Conservation (phyloP, 1,140 invertebrate species). For the Eueides isabella region DNA sequence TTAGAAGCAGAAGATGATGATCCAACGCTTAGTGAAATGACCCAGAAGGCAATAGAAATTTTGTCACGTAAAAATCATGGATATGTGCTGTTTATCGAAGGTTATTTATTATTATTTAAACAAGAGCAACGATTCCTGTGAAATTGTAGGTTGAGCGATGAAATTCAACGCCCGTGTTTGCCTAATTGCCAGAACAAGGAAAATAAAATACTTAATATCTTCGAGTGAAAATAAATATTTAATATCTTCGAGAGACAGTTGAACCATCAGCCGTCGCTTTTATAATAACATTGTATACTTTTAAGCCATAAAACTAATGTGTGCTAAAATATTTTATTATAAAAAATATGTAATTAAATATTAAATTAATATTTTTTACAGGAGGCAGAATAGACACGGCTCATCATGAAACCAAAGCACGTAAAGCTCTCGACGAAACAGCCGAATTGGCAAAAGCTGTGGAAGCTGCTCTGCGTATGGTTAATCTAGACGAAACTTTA, state of each 20-base stretch:
- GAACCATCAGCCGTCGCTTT: too few relatives aligned
- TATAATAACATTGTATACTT: too few relatives aligned
- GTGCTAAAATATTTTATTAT: too few relatives aligned
- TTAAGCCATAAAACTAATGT: too few relatives aligned
- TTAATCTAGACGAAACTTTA: conserved; percentile 88
- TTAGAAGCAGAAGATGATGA: conserved; percentile 83
- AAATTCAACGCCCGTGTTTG: too few relatives aligned
- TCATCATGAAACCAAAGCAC: conserved; percentile 91
- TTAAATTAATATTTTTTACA: conserved; percentile 57
- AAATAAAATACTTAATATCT: too few relatives aligned
- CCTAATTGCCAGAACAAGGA: too few relatives aligned
- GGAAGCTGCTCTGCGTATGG: conserved; percentile 85
- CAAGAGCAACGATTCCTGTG: too few relatives aligned
- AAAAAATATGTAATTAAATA: background rate
- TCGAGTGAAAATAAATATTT: too few relatives aligned
- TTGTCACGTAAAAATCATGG: conserved; percentile 87
- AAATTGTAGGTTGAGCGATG: too few relatives aligned
- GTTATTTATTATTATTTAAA: too few relatives aligned
- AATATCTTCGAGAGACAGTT: too few relatives aligned
- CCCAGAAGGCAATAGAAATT: conserved; percentile 89
- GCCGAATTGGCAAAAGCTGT: conserved; percentile 89
- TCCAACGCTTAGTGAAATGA: conserved; percentile 91
- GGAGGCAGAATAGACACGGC: conserved; percentile 93
- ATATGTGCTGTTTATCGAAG: conserved; percentile 88
- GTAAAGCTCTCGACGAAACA: conserved; percentile 90